Percentiles rank a stretch among this genome's conserved stretches.
Conservation (phyloP, 2,797 vertebrate species). For the Oreortyx pictus region DNA sequence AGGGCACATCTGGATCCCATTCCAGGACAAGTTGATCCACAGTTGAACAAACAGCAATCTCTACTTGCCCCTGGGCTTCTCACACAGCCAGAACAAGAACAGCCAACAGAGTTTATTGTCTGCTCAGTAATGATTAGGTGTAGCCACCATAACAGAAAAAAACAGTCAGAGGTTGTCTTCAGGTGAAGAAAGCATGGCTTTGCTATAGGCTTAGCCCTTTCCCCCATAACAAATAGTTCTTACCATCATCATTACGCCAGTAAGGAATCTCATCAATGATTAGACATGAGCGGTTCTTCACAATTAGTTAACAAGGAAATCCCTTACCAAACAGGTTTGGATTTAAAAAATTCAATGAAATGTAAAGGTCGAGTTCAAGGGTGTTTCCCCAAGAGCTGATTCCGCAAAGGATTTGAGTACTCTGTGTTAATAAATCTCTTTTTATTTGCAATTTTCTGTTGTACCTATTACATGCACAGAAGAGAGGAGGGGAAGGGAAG, state of each 20-base stretch:
- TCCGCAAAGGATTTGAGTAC: not conserved
- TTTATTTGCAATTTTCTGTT: not conserved
- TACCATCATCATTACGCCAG: not conserved
- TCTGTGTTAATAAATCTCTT: not conserved
- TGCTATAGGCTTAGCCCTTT: not conserved
- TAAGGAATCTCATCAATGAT: not conserved
- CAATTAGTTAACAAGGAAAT: not conserved
- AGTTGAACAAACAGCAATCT: not conserved
- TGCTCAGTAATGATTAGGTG: not conserved
- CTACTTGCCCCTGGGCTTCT: not conserved
- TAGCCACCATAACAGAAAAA: not conserved
- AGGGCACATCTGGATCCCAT: not conserved
- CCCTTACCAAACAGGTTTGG: not conserved
- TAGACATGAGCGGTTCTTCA: fast-evolving
- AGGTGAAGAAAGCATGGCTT: not conserved
- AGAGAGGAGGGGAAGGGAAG: too few relatives aligned
- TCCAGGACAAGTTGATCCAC: not conserved
- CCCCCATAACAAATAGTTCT: not conserved
- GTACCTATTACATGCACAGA: not conserved
- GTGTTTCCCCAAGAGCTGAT: not conserved
- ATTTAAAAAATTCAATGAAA: not conserved
- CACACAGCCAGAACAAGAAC: not conserved
- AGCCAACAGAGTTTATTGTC: not conserved
- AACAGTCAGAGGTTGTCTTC: not conserved
- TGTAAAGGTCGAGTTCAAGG: not conserved